These are phyloP conservation scores for Leptinotarsa peninsularis DNA, from an alignment of 2,888 invertebrate species.

Conservation along the genomic window DNA sequence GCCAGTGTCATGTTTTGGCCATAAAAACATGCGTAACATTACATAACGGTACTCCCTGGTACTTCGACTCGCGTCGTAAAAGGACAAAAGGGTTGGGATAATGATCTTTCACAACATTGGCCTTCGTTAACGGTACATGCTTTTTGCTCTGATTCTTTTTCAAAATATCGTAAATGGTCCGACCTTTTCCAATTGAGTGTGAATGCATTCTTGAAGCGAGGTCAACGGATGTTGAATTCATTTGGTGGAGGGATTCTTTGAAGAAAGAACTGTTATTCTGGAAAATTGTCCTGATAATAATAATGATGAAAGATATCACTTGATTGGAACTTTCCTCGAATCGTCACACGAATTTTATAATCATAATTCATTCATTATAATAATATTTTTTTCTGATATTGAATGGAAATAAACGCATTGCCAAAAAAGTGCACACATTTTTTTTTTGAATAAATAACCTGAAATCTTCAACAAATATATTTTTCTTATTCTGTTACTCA, in stretches of 20 bases:
- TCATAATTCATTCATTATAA: too few species aligned
- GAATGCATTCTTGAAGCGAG: neutral
- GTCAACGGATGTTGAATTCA: neutral
- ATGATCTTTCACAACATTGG: constrained; percentile 56
- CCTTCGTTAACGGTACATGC: constrained; percentile 51
- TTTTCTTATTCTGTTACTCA: too few species aligned
- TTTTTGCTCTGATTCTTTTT: constrained; percentile 54
- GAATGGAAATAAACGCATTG: too few species aligned
- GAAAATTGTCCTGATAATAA: too few species aligned
- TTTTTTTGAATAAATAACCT: too few species aligned
- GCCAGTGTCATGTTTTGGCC: constrained; percentile 63
- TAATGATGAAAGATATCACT: too few species aligned
- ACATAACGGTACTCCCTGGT: constrained; percentile 58
- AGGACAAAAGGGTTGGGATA: constrained; percentile 54
- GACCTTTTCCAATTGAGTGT: constrained; percentile 3
- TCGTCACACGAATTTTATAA: too few species aligned
- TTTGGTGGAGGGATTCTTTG: neutral
- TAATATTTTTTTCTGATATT: too few species aligned
- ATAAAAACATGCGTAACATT: constrained; percentile 64
- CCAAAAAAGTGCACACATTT: too few species aligned
- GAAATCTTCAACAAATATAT: too few species aligned
- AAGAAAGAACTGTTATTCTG: neutral
- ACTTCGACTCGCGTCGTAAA: constrained; percentile 43
- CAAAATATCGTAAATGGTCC: constrained; percentile 44
- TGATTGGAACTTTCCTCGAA: too few species aligned